Evolutionary conservation across 2,888 invertebrate genomes (phyloP).

Genomic region (Pollenia amentaria): DNA sequence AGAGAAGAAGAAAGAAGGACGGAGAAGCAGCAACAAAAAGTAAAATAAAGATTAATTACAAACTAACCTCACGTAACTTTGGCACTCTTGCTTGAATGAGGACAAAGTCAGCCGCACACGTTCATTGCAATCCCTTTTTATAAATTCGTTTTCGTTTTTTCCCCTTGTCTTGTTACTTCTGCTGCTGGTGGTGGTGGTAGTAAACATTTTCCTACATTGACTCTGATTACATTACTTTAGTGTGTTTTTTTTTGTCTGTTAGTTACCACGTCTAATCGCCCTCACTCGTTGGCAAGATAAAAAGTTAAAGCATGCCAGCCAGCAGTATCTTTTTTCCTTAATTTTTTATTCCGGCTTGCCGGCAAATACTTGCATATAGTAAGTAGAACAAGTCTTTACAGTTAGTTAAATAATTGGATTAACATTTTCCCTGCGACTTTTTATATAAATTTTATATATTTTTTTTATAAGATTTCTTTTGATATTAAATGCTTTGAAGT

Average conservation of each 20-base stretch:
- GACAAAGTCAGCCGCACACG: slow-evolving; percentile 71
- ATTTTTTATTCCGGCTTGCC: slow-evolving; percentile 15
- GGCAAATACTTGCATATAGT: background rate
- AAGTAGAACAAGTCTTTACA: slow-evolving; percentile 24
- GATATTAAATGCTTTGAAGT: background rate
- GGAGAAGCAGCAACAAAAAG: background rate
- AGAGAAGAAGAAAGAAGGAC: background rate
- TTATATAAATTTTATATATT: background rate
- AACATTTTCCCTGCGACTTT: background rate
- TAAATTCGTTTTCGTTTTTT: slow-evolving; percentile 13
- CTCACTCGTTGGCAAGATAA: slow-evolving; percentile 64
- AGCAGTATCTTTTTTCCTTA: slow-evolving; percentile 31
- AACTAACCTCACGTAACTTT: slow-evolving; percentile 74
- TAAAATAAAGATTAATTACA: slow-evolving; percentile 72
- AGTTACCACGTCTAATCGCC: slow-evolving; percentile 58
- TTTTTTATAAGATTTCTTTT: background rate
- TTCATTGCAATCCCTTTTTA: slow-evolving; percentile 57
- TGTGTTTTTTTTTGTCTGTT: slow-evolving; percentile 27
- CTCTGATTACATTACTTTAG: slow-evolving; percentile 59
- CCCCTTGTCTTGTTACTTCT: slow-evolving; percentile 17
- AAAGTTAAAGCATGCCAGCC: slow-evolving; percentile 60
- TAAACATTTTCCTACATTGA: slow-evolving; percentile 64
- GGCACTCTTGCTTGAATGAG: slow-evolving; percentile 68
- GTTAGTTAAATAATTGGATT: background rate
- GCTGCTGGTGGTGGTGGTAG: slow-evolving; percentile 24